Evolutionary conservation across 2,797 vertebrate genomes (phyloP).

Genomic region (Nannoperca australis): DNA sequence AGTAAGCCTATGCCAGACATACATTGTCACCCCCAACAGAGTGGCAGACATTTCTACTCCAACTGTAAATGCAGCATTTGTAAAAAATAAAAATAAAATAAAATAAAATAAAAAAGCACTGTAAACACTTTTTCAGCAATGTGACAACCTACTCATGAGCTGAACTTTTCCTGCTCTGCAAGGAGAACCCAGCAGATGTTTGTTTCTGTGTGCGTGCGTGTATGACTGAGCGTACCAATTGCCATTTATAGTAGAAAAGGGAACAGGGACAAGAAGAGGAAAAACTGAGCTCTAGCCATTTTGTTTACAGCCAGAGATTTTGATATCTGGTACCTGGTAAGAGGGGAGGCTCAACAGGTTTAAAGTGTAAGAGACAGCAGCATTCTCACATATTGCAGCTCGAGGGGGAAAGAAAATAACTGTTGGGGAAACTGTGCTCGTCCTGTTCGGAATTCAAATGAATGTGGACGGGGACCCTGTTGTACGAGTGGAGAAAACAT

Average conservation of each 20-base stretch:
- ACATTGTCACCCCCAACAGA: background rate
- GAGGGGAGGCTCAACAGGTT: conserved; percentile 66
- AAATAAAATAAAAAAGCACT: conserved; percentile 1
- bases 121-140: conserved; percentile 39
- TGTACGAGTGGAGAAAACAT: conserved; percentile 52
- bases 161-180: conserved; percentile 38
- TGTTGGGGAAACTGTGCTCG: conserved; percentile 68
- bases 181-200: conserved; percentile 36
- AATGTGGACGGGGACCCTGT: conserved; percentile 63
- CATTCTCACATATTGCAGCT: conserved; percentile 60
- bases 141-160: conserved; percentile 31
- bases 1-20: background rate
- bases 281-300: conserved; percentile 55
- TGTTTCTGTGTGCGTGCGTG: background rate
- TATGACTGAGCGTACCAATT: conserved; percentile 47
- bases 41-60: conserved; percentile 5
- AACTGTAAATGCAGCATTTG: conserved; percentile 26
- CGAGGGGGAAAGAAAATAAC: conserved; percentile 59
- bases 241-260: conserved; percentile 42
- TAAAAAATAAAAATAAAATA: background rate
- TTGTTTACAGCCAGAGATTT: conserved; percentile 74
- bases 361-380: conserved; percentile 76
- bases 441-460: conserved; percentile 75
- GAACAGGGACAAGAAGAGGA: background rate
- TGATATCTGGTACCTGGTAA: conserved; percentile 62